phyloP scores from a whole-genome alignment of 1,140 invertebrate species.

The Tetragonula clypearis region DNA sequence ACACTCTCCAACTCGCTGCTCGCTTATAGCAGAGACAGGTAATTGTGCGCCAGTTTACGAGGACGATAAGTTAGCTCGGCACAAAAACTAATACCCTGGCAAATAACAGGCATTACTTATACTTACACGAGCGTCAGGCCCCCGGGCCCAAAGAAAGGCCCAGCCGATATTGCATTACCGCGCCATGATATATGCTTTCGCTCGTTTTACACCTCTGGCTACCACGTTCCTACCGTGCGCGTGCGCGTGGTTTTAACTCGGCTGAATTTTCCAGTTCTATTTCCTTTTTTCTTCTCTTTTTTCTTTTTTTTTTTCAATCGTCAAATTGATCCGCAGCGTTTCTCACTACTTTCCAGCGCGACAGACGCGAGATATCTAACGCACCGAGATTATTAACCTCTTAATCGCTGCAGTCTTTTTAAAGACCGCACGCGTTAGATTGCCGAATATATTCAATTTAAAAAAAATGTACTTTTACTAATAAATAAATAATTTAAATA shows the following conservation, averaged over 20 bases:
- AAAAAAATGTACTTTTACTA: no score
- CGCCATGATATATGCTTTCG: constrained; percentile 71
- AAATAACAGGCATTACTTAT: constrained; percentile 76
- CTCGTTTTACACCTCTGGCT: constrained; percentile 68
- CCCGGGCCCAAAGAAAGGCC: constrained; percentile 48
- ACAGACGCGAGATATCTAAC: no score
- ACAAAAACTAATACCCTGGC: constrained; percentile 73
- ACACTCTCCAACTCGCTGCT: constrained; percentile 23
- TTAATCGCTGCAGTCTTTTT: no score
- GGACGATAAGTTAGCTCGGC: constrained; percentile 70
- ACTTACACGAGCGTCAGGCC: constrained; percentile 65
- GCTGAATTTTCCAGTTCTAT: no score
- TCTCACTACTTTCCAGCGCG: no score
- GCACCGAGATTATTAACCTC: no score
- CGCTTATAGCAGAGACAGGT: constrained; percentile 65
- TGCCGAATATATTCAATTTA: no score
- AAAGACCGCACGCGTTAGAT: no score
- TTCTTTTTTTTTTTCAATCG: no score
- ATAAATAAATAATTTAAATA: no score
- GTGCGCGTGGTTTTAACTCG: constrained; percentile 16
- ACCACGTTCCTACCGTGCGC: constrained; percentile 22
- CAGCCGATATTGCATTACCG: constrained; percentile 71
- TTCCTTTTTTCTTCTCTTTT: no score
- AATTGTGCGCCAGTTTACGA: constrained; percentile 74
- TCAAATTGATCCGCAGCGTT: no score